These are phyloP conservation scores for Spondyliosoma cantharus DNA, from an alignment of 2,797 vertebrate genomes.

Conservation along the genomic window DNA sequence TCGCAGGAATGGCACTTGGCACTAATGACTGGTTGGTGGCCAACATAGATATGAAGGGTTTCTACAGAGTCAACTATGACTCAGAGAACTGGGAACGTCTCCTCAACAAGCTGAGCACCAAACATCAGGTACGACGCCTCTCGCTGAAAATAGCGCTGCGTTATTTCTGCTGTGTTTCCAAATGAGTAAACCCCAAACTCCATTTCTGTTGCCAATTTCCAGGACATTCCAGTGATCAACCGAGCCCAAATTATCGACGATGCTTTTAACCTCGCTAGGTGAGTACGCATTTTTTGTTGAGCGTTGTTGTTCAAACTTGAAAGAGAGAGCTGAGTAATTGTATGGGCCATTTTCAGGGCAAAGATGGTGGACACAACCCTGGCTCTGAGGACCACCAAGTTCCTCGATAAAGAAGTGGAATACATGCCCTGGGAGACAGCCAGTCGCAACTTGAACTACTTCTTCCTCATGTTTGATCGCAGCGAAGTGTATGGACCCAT, in stretches of 20 bases:
- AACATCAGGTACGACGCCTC: slow-evolving; percentile 62
- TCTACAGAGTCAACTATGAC: slow-evolving; percentile 92
- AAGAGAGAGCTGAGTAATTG: neutral
- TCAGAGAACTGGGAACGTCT: slow-evolving; percentile 88
- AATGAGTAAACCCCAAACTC: neutral
- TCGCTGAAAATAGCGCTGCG: neutral
- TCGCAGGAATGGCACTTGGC: rapidly evolving
- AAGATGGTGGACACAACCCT: slow-evolving; percentile 75
- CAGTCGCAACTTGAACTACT: slow-evolving; percentile 83
- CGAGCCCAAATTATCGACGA: slow-evolving; percentile 92
- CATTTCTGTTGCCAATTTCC: neutral
- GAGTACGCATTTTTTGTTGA: slow-evolving; percentile 42
- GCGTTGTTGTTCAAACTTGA: neutral
- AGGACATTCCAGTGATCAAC: slow-evolving; percentile 91
- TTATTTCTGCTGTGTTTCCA: neutral
- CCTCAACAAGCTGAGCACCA: slow-evolving; percentile 55
- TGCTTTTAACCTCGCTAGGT: slow-evolving; percentile 93
- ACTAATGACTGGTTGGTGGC: slow-evolving; percentile 82
- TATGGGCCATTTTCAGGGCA: slow-evolving; percentile 80
- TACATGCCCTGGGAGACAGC: slow-evolving; percentile 92
- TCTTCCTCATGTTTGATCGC: slow-evolving; percentile 91
- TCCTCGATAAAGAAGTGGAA: slow-evolving; percentile 80
- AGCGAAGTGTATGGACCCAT: slow-evolving; percentile 89
- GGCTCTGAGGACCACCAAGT: slow-evolving; percentile 89
- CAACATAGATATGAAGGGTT: slow-evolving; percentile 89